Evolutionary conservation across 2,797 vertebrate species (phyloP).

Genomic region (Xenops minutus): DNA sequence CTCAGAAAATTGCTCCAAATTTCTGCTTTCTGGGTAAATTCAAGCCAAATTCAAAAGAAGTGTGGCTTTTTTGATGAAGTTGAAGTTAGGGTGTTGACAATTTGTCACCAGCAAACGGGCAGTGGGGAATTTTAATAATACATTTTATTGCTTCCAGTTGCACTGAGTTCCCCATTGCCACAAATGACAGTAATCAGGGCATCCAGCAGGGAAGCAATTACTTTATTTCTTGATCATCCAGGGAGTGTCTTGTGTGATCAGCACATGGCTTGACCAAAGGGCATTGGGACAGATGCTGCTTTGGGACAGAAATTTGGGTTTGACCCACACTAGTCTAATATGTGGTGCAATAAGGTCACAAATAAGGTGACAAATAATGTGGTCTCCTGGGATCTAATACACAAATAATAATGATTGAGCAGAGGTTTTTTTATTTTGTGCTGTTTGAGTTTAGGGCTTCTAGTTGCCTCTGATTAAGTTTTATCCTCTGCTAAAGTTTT

Average conservation of each 20-base stretch:
- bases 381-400: not conserved
- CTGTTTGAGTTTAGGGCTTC: not conserved
- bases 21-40: not conserved
- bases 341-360: not conserved
- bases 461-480: not conserved
- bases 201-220: not conserved
- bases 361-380: no score
- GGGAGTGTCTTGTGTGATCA: not conserved
- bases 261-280: not conserved
- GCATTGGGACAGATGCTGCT: not conserved
- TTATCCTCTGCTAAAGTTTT: not conserved
- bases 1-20: constrained; percentile 5
- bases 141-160: not conserved
- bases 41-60: not conserved
- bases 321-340: not conserved
- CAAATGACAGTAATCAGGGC: not conserved
- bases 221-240: not conserved
- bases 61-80: not conserved
- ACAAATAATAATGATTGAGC: not conserved
- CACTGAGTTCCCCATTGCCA: not conserved
- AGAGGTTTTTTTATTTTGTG: not conserved
- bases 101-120: not conserved
- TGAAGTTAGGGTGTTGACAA: not conserved
- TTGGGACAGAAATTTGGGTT: not conserved
- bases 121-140: not conserved